phyloP scores from a whole-genome alignment of 37 sponge, comb jelly and placozoan genomes.

The Haliclona indistincta region DNA sequence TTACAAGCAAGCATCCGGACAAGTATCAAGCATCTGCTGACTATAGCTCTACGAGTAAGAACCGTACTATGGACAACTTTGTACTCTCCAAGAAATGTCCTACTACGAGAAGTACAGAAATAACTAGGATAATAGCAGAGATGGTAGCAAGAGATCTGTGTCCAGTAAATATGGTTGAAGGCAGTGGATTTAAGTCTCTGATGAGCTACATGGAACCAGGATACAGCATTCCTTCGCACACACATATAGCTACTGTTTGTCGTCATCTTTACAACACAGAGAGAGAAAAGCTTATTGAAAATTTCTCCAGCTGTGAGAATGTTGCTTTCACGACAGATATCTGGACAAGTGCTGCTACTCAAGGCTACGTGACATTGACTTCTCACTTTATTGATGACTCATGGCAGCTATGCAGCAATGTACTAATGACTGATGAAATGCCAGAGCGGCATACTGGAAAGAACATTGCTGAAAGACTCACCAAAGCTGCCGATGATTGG shows the following conservation, averaged over 20 bases:
- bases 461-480: constrained; percentile 9
- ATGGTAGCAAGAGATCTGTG: constrained; percentile 9
- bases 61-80: background rate
- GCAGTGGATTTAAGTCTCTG: constrained; percentile 9
- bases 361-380: background rate
- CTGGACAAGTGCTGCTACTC: constrained; percentile 8
- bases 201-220: constrained; percentile 4
- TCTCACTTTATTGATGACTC: constrained; percentile 1
- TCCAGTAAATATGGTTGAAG: constrained; percentile 1
- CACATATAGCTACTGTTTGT: background rate
- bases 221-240: background rate
- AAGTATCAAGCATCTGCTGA: background rate
- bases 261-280: background rate
- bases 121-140: constrained; percentile 7
- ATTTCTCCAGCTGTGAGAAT: background rate
- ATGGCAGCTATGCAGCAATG: constrained; percentile 9
- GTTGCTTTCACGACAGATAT: constrained; percentile 22
- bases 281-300: background rate
- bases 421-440: constrained; percentile 4
- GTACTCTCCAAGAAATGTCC: constrained; percentile 1
- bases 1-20: background rate
- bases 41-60: background rate
- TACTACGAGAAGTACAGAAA: background rate
- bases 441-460: constrained; percentile 14
- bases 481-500: background rate